A percentile compares a stretch with the other conserved stretches of the same genome.
Conservation (phyloP, 2,113 vertebrate genomes). For the Callipepla squamata region DNA sequence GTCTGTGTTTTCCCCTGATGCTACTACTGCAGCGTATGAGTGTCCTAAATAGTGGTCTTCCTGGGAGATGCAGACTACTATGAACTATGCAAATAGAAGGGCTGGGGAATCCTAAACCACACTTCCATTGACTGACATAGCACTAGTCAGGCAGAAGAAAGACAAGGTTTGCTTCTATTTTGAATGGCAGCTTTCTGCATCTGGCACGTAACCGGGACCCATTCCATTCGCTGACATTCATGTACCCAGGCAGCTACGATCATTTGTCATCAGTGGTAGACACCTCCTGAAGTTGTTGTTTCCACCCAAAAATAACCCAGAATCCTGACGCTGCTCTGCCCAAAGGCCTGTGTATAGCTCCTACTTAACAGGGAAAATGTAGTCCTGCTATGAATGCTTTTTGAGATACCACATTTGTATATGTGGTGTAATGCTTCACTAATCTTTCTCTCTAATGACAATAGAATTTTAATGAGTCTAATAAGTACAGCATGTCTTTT, state of each 20-base stretch:
- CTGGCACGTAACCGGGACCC: fast-evolving
- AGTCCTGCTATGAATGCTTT: fast-evolving
- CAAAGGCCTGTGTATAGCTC: not conserved
- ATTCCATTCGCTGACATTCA: not conserved
- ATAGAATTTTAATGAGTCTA: not conserved
- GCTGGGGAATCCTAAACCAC: not conserved
- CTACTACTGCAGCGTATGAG: no score
- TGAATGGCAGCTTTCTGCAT: not conserved
- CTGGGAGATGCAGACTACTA: not conserved
- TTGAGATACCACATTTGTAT: not conserved
- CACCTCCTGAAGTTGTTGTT: not conserved
- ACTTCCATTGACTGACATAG: not conserved
- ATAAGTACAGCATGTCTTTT: not conserved
- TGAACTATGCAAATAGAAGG: not conserved
- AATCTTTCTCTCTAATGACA: not conserved
- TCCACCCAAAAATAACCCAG: not conserved
- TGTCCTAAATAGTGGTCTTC: no score
- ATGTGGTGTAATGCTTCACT: not conserved
- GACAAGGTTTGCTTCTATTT: not conserved
- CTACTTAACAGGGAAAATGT: not conserved
- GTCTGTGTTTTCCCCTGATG: no score
- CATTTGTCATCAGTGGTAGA: not conserved
- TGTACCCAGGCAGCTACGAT: not conserved
- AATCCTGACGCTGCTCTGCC: not conserved
- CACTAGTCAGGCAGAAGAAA: not conserved